A percentile compares a stretch with the other conserved stretches of the same genome.
phyloP scores from a whole-genome alignment of 2,113 vertebrate species.

The Eulacestoma nigropectus region DNA sequence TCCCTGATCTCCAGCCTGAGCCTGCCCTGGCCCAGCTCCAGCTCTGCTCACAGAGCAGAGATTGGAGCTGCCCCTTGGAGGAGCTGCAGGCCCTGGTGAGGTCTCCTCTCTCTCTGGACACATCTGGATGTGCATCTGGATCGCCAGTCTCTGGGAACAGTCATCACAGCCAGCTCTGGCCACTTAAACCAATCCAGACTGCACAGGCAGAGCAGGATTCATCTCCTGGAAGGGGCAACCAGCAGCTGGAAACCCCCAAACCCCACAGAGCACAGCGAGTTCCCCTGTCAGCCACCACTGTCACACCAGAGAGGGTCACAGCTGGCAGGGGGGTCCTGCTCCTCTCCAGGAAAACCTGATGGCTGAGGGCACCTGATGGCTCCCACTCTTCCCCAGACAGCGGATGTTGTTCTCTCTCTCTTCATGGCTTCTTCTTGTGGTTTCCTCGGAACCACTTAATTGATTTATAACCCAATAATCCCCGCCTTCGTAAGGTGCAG shows the following conservation, averaged over 20 bases:
- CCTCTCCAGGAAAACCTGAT: not conserved
- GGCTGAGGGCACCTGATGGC: not conserved
- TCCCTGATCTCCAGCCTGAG: not conserved
- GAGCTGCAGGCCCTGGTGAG: not conserved
- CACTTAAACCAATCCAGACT: not conserved
- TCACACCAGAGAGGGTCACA: not conserved
- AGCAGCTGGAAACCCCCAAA: not conserved
- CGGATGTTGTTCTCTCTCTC: not conserved
- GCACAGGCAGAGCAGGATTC: not conserved
- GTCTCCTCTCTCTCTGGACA: not conserved
- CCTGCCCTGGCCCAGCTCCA: not conserved
- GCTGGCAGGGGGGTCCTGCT: not conserved
- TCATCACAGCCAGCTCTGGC: not conserved
- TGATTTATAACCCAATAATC: conserved; percentile 55
- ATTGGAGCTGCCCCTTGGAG: rapidly evolving
- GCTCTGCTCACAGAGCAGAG: not conserved
- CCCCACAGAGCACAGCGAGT: rapidly evolving
- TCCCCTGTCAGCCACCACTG: not conserved
- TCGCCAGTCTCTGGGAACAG: not conserved
- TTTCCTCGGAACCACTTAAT: conserved; percentile 25
- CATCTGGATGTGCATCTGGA: not conserved
- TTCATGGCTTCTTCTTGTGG: not conserved
- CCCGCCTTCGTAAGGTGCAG: not conserved
- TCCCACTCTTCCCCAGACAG: not conserved
- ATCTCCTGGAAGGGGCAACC: not conserved